phyloP scores from a whole-genome alignment of 2,797 vertebrate genomes.

The Bradypodion ventrale region DNA sequence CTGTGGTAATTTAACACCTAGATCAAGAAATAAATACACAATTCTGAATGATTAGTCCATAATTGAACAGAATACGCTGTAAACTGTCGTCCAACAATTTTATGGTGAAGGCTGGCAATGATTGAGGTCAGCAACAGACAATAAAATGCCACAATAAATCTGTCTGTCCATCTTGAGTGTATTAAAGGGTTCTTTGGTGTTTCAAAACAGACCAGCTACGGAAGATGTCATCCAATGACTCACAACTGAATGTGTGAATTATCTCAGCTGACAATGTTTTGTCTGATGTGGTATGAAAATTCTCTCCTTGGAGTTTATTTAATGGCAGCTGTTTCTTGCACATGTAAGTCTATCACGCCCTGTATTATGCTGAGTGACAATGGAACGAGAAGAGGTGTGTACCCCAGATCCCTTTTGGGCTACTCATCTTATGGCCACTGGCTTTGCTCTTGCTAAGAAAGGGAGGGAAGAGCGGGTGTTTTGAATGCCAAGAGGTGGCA shows the following conservation, averaged over 20 bases:
- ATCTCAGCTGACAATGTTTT: constrained; percentile 1
- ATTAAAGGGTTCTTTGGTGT: neutral
- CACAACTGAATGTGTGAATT: constrained; percentile 14
- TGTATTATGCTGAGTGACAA: neutral
- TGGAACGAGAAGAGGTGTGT: neutral
- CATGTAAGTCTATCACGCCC: neutral
- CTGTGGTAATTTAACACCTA: neutral
- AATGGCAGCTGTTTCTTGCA: neutral
- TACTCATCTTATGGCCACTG: neutral
- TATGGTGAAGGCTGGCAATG: neutral
- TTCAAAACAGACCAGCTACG: neutral
- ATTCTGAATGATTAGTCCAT: neutral
- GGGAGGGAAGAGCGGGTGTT: neutral
- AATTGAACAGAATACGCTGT: neutral
- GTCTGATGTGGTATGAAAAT: constrained; percentile 4
- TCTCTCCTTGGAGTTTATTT: neutral
- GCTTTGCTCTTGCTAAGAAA: neutral
- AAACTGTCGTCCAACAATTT: neutral
- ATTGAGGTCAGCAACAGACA: neutral
- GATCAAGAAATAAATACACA: neutral
- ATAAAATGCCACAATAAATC: neutral
- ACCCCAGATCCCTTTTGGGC: neutral
- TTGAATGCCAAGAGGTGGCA: neutral
- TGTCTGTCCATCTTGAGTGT: neutral
- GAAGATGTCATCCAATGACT: neutral